These are phyloP conservation scores for Epistrophe eligans DNA, from an alignment of 2,888 invertebrate genomes.

Conservation along the genomic window DNA sequence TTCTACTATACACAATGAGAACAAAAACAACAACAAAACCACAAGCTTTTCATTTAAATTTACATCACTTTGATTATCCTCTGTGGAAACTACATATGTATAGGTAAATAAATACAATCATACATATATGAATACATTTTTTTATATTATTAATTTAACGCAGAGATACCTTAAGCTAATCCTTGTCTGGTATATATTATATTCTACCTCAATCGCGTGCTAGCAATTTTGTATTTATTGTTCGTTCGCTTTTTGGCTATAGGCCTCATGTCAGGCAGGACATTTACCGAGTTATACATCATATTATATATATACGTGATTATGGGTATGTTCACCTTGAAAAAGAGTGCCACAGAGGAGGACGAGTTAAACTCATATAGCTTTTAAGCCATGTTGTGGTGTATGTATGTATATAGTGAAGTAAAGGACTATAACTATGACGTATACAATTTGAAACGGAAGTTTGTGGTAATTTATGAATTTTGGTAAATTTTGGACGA, in stretches of 20 bases:
- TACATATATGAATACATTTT: constrained; percentile 5
- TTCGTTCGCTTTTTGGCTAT: constrained; percentile 17
- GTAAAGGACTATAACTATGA: background rate
- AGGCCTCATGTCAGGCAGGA: constrained; percentile 23
- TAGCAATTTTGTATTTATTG: constrained; percentile 28
- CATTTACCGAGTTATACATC: constrained; percentile 49
- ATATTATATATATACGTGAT: constrained; percentile 12
- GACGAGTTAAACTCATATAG: background rate
- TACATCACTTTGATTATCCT: constrained; percentile 51
- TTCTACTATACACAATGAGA: background rate
- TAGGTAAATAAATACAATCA: background rate
- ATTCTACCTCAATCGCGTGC: constrained; percentile 56
- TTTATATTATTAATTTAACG: constrained; percentile 37
- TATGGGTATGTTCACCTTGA: constrained; percentile 63
- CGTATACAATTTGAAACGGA: constrained; percentile 42
- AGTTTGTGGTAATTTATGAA: constrained; percentile 58
- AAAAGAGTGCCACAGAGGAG: constrained; percentile 11
- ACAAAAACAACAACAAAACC: background rate
- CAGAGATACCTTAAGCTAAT: constrained; percentile 19
- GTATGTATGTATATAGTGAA: background rate
- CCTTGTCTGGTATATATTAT: constrained; percentile 32
- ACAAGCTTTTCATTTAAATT: constrained; percentile 64
- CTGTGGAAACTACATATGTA: constrained; percentile 31
- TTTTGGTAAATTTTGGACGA: constrained; percentile 42
- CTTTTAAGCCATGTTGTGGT: background rate